Evolutionary conservation across 2,888 invertebrate species (phyloP).

Genomic region (Pollenia labialis): DNA sequence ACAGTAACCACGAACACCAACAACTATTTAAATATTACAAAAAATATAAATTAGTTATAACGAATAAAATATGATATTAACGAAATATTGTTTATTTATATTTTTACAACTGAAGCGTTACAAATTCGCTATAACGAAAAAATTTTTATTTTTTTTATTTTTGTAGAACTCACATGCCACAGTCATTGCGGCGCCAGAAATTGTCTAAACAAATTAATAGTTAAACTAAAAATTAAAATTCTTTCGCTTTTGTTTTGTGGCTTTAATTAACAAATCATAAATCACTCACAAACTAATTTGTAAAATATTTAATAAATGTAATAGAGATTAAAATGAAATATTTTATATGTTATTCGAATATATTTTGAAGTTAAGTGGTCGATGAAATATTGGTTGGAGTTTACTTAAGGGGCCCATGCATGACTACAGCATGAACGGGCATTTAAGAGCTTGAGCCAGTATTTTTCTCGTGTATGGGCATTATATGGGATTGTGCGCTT

Average conservation of each 20-base stretch:
- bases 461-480: too few relatives aligned
- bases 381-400: not conserved
- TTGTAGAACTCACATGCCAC: constrained; percentile 50
- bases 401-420: not conserved
- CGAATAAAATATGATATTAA: constrained; percentile 47
- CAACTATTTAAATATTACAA: constrained; percentile 9
- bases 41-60: constrained; percentile 28
- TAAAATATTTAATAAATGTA: constrained; percentile 52
- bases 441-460: too few relatives aligned
- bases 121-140: constrained; percentile 55
- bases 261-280: constrained; percentile 59
- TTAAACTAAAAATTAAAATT: constrained; percentile 32
- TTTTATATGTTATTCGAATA: not conserved
- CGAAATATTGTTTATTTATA: constrained; percentile 49
- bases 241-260: constrained; percentile 6
- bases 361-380: not conserved
- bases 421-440: too few relatives aligned
- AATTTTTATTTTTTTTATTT: not conserved
- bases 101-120: constrained; percentile 65
- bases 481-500: too few relatives aligned
- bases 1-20: constrained; percentile 24
- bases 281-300: constrained; percentile 64
- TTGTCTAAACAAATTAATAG: constrained; percentile 28
- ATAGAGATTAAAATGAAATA: constrained; percentile 6
- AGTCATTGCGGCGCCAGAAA: constrained; percentile 59